phyloP scores from a whole-genome alignment of 2,113 vertebrate species.

The Columba janthina region DNA sequence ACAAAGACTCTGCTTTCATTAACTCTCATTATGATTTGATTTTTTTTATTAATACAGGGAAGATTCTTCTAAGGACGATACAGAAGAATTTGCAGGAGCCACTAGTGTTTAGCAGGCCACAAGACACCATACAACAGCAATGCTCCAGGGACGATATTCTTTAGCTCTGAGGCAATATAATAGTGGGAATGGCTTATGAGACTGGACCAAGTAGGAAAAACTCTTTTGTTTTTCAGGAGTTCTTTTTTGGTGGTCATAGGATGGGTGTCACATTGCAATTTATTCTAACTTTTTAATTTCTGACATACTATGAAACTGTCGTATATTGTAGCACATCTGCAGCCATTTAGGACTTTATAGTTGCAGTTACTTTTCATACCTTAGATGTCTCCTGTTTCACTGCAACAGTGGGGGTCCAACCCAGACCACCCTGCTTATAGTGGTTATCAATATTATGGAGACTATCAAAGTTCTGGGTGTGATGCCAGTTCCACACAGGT shows the following conservation, averaged over 20 bases:
- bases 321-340: background rate
- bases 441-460: background rate
- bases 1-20: background rate
- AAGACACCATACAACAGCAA: background rate
- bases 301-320: background rate
- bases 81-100: background rate
- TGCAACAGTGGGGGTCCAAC: background rate
- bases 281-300: background rate
- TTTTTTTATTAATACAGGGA: background rate
- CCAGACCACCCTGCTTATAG: background rate
- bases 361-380: background rate
- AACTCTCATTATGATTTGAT: background rate
- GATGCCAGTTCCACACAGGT: rapidly evolving
- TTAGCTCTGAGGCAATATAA: background rate
- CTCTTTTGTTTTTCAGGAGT: rapidly evolving
- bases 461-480: rapidly evolving
- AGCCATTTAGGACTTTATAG: background rate
- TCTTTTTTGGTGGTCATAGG: background rate
- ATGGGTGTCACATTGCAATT: background rate
- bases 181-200: background rate
- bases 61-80: background rate
- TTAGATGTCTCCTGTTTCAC: background rate
- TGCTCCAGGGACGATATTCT: background rate
- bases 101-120: background rate
- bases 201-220: background rate